Percentiles rank a stretch among this genome's conserved stretches.
Evolutionary conservation across 2,113 vertebrate genomes (phyloP).

Genomic region (Ptyas mucosa): DNA sequence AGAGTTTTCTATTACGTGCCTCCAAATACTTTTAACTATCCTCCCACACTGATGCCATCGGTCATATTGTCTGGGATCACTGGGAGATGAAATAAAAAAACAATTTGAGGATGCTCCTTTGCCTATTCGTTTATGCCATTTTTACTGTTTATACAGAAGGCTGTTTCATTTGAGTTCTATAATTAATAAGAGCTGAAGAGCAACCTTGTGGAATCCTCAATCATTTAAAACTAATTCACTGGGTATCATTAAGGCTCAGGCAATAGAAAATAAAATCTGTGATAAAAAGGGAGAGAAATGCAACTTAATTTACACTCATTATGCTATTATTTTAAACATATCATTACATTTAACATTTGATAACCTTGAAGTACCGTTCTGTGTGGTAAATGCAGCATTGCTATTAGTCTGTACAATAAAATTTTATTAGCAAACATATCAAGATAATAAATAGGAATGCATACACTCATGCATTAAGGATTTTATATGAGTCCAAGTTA

Average conservation of each 20-base stretch:
- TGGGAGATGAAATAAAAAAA: not conserved
- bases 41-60: not conserved
- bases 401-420: conserved; percentile 38
- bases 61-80: not conserved
- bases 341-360: conserved; percentile 34
- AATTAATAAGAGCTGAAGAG: conserved; percentile 25
- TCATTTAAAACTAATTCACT: conserved; percentile 17
- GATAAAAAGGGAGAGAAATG: conserved; percentile 25
- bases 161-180: conserved; percentile 8
- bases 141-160: not conserved
- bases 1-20: not conserved
- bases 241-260: conserved; percentile 33
- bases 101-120: not conserved
- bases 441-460: conserved; percentile 45
- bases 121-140: not conserved
- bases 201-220: conserved; percentile 18
- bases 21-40: not conserved
- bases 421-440: conserved; percentile 47
- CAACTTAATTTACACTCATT: conserved; percentile 5
- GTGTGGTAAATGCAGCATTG: conserved; percentile 41
- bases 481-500: conserved; percentile 7
- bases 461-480: not conserved
- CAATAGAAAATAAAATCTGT: conserved; percentile 8
- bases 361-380: conserved; percentile 29
- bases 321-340: conserved; percentile 23